A percentile compares a stretch with the other conserved stretches of the same genome.
These are phyloP conservation scores for Lates calcarifer DNA, from an alignment of 2,113 vertebrate species.

Conservation along the genomic window DNA sequence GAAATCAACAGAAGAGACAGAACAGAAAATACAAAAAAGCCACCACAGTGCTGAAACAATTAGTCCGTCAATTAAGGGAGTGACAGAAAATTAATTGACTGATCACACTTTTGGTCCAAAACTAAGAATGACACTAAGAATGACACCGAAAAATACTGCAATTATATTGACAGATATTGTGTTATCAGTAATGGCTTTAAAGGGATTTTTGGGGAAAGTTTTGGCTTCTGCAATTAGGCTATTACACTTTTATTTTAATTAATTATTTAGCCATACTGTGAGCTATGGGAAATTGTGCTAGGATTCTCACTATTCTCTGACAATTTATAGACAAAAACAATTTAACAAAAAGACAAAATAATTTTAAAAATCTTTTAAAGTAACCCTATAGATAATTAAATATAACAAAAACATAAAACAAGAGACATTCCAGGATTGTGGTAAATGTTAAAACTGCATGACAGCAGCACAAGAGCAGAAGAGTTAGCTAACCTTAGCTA, in stretches of 20 bases:
- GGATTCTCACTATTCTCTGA: neutral
- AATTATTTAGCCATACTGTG: no score
- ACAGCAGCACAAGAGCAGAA: neutral
- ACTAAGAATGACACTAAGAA: no score
- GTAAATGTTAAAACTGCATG: neutral
- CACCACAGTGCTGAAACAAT: neutral
- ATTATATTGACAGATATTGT: no score
- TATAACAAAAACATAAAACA: neutral
- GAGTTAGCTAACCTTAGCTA: neutral
- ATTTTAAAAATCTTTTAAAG: neutral
- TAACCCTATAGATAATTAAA: neutral
- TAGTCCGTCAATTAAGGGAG: neutral
- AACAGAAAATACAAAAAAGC: neutral
- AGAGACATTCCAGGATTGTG: neutral
- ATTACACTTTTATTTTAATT: no score
- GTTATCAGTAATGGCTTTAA: no score
- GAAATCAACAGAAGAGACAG: neutral
- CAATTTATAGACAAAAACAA: neutral
- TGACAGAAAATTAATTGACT: neutral
- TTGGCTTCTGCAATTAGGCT: no score
- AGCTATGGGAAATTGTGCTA: neutral
- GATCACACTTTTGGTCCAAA: no score
- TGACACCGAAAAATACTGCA: no score
- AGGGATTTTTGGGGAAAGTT: no score
- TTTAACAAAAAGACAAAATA: neutral